A percentile compares a stretch with the other conserved stretches of the same genome.
Conservation (phyloP, 2,888 invertebrate species). For the Cheilosia variabilis region DNA sequence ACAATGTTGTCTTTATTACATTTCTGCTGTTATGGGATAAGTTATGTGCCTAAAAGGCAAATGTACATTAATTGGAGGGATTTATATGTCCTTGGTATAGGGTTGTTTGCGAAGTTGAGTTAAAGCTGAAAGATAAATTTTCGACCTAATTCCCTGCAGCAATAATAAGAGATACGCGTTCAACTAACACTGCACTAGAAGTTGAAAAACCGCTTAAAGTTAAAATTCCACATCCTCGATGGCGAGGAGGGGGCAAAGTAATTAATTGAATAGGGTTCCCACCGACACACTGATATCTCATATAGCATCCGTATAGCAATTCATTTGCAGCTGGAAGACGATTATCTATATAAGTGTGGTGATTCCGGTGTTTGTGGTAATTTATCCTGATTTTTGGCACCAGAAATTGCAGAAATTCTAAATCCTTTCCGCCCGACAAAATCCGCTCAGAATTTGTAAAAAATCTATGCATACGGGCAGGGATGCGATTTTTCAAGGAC, state of each 20-base stretch:
- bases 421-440: constrained; percentile 63
- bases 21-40: constrained; percentile 71
- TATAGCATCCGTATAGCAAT: constrained; percentile 33
- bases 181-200: constrained; percentile 11
- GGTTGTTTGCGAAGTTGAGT: constrained; percentile 9
- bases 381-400: constrained; percentile 74
- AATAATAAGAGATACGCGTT: constrained; percentile 17
- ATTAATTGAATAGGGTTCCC: constrained; percentile 65
- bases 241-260: constrained; percentile 41
- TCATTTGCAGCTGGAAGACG: constrained; percentile 38
- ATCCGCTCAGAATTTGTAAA: constrained; percentile 54
- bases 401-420: constrained; percentile 66
- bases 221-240: not conserved
- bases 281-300: constrained; percentile 6
- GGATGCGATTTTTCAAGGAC: constrained; percentile 69
- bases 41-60: constrained; percentile 71
- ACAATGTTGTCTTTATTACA: constrained; percentile 75
- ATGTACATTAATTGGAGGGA: constrained; percentile 72
- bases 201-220: constrained; percentile 56
- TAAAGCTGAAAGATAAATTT: constrained; percentile 57
- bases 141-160: constrained; percentile 44
- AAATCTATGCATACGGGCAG: constrained; percentile 74
- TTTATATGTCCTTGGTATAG: constrained; percentile 62
- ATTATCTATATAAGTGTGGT: constrained; percentile 64
- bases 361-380: constrained; percentile 66